Percentiles rank a stretch among this genome's conserved stretches.
Conservation (phyloP, 2,888 invertebrate species). For the Cactoblastis cactorum region DNA sequence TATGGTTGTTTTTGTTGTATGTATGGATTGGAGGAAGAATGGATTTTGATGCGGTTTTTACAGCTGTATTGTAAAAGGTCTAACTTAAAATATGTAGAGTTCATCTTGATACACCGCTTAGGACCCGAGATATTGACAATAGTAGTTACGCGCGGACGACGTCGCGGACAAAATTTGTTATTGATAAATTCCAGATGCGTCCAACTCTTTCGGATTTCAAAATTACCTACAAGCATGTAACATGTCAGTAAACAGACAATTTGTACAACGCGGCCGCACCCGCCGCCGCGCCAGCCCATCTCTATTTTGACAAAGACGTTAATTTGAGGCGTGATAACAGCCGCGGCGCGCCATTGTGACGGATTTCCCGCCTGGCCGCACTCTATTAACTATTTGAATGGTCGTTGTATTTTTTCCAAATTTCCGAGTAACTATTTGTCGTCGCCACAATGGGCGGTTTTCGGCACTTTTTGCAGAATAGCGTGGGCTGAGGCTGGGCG, state of each 20-base stretch:
- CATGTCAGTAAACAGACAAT: background rate
- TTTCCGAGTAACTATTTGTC: constrained; percentile 57
- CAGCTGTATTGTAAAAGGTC: too few species aligned
- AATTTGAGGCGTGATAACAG: constrained; percentile 72
- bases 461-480: constrained; percentile 52
- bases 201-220: background rate
- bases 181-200: too few species aligned
- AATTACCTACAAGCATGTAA: background rate
- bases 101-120: too few species aligned
- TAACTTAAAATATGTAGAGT: too few species aligned
- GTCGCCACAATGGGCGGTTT: constrained; percentile 39
- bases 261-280: background rate
- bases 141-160: too few species aligned
- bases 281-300: constrained; percentile 16
- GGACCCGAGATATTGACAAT: too few species aligned
- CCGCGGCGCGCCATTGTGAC: constrained; percentile 57
- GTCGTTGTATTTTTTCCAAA: constrained; percentile 36
- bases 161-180: too few species aligned
- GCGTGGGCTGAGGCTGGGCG: background rate
- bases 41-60: too few species aligned
- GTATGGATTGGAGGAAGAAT: too few species aligned
- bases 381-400: constrained; percentile 67
- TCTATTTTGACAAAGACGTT: constrained; percentile 53
- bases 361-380: constrained; percentile 66
- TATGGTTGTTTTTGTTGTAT: too few species aligned